Percentiles rank a stretch among this genome's conserved stretches.
Conservation (phyloP, 2,888 invertebrate genomes). For the Acanthopleura granulata region DNA sequence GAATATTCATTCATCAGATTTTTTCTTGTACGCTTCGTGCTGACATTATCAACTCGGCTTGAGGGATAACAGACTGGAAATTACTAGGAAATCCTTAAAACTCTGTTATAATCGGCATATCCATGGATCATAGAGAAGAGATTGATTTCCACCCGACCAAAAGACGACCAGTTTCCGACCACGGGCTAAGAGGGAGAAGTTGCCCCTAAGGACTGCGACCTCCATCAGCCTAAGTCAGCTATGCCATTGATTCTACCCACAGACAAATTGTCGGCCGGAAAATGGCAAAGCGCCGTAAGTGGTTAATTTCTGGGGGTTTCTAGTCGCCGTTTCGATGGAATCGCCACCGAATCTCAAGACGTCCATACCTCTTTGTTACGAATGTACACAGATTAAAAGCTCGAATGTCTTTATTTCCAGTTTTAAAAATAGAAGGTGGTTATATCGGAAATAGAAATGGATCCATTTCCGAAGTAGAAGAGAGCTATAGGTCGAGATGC, state of each 20-base stretch:
- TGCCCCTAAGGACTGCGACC: neutral
- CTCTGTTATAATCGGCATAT: neutral
- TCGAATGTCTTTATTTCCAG: constrained; percentile 1
- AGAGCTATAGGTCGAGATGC: neutral
- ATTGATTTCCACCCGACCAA: neutral
- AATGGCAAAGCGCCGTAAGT: constrained; percentile 1
- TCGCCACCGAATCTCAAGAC: constrained; percentile 1
- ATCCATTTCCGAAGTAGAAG: constrained; percentile 11
- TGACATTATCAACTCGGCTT: neutral
- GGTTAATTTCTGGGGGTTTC: constrained; percentile 9
- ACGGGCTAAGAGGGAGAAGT: neutral
- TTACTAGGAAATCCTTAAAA: constrained; percentile 3
- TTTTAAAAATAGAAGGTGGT: neutral
- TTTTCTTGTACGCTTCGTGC: neutral
- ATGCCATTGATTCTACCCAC: neutral
- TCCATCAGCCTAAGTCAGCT: neutral
- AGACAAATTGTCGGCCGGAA: neutral
- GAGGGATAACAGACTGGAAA: neutral
- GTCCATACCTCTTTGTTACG: constrained; percentile 13
- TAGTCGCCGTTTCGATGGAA: neutral
- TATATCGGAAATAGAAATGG: constrained; percentile 16
- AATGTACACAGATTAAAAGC: constrained; percentile 16
- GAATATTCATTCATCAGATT: too few relatives aligned
- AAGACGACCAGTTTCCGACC: constrained; percentile 11
- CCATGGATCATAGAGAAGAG: neutral